phyloP scores from a whole-genome alignment of 1,140 invertebrate genomes.

The Aethina tumida region DNA sequence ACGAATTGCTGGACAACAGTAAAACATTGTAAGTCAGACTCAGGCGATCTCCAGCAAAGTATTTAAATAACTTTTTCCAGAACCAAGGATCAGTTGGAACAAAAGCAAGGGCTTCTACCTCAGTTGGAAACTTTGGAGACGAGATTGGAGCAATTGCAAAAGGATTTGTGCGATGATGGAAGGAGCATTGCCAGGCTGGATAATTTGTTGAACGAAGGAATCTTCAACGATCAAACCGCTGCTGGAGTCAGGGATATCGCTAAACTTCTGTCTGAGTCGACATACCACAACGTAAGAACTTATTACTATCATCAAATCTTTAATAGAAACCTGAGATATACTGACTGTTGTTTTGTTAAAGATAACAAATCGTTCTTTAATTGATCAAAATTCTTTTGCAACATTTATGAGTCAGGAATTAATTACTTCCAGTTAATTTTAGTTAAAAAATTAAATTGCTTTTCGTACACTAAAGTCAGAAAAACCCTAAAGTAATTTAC shows the following conservation, averaged over 20 bases:
- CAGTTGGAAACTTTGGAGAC: conserved; percentile 53
- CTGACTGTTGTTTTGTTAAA: no score
- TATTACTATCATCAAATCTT: background rate
- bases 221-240: conserved; percentile 47
- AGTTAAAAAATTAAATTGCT: no score
- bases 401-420: no score
- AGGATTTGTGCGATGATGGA: conserved; percentile 51
- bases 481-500: no score
- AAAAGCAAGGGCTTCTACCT: conserved; percentile 36
- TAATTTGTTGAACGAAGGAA: conserved; percentile 47
- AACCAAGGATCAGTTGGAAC: conserved; percentile 26
- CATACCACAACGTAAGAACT: conserved; percentile 19
- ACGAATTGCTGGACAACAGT: conserved; percentile 66
- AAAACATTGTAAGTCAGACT: conserved; percentile 54
- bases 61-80: conserved; percentile 24
- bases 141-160: conserved; percentile 51
- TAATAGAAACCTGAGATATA: background rate
- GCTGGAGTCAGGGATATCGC: conserved; percentile 56
- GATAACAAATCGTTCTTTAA: no score
- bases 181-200: conserved; percentile 52
- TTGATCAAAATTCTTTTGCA: no score
- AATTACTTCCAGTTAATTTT: no score
- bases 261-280: conserved; percentile 53
- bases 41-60: background rate
- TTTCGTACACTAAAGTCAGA: no score